Conservation (phyloP, 1,140 invertebrate genomes). For the Eriocheir sinensis region DNA sequence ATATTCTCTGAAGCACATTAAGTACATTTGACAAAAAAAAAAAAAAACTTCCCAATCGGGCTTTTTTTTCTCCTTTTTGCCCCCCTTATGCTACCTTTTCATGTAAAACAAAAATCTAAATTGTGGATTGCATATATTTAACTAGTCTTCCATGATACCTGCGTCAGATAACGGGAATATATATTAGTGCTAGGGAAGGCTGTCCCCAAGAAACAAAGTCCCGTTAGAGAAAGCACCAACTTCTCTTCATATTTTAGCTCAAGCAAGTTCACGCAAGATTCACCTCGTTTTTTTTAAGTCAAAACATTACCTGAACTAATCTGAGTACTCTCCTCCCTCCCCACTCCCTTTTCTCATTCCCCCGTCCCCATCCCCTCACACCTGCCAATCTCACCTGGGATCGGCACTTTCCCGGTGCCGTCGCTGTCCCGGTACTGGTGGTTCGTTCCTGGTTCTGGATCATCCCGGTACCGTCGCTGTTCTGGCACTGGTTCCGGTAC, state of each 20-base stretch:
- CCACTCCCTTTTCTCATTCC: neutral
- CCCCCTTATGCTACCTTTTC: no score
- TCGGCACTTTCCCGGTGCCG: no score
- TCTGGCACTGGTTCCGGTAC: slow-evolving; percentile 8
- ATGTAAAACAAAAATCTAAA: no score
- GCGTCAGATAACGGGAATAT: no score
- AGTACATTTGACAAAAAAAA: neutral
- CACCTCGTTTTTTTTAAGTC: neutral
- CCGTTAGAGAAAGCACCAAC: no score
- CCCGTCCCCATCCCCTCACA: neutral
- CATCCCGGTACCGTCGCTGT: neutral
- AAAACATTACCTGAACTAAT: neutral
- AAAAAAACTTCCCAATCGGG: neutral
- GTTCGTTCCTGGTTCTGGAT: no score
- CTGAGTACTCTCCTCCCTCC: neutral
- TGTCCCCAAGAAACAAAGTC: no score
- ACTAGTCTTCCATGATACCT: no score
- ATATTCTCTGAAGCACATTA: neutral
- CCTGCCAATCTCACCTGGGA: neutral
- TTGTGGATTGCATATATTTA: no score
- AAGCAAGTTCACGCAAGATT: neutral
- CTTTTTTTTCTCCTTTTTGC: no score
- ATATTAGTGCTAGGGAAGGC: no score
- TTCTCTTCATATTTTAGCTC: no score
- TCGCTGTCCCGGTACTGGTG: neutral